Evolutionary conservation across 1,140 invertebrate species (phyloP).

Genomic region (Monochamus saltuarius): DNA sequence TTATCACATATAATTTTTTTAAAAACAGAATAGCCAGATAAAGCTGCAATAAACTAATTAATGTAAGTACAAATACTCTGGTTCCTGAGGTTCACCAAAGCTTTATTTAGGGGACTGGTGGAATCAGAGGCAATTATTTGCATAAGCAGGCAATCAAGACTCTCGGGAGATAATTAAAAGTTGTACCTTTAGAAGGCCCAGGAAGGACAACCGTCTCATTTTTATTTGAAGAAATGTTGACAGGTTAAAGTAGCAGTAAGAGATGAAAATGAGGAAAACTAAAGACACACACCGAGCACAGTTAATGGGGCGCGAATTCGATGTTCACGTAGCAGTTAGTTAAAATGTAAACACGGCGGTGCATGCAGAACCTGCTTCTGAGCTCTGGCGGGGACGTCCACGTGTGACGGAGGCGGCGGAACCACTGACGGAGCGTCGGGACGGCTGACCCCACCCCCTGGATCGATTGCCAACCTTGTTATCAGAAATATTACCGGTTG

Average conservation of each 20-base stretch:
- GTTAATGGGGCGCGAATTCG: neutral
- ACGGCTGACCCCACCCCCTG: slow-evolving; percentile 41
- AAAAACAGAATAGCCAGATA: too few relatives aligned
- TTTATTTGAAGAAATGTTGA: slow-evolving; percentile 27
- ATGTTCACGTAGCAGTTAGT: neutral
- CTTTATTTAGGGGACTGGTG: too few relatives aligned
- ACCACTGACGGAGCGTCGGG: slow-evolving; percentile 50
- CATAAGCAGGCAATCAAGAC: neutral
- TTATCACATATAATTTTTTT: too few relatives aligned
- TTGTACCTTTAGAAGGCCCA: slow-evolving; percentile 30
- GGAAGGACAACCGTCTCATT: slow-evolving; percentile 25
- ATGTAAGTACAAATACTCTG: too few relatives aligned
- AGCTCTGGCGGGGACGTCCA: slow-evolving; percentile 26
- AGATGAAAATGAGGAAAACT: neutral
- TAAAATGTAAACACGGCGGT: slow-evolving; percentile 24
- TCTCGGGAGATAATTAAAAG: neutral
- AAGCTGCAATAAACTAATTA: too few relatives aligned
- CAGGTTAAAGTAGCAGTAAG: slow-evolving; percentile 7
- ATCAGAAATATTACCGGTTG: slow-evolving; percentile 45
- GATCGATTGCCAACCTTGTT: slow-evolving; percentile 52
- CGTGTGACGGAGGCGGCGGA: slow-evolving; percentile 48
- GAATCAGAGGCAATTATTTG: neutral
- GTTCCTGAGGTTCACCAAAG: too few relatives aligned
- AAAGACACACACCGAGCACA: slow-evolving; percentile 4
- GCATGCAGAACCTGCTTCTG: slow-evolving; percentile 20